These are phyloP conservation scores for Cochlearius cochlearius DNA, from an alignment of 2,113 vertebrate genomes.

Conservation along the genomic window DNA sequence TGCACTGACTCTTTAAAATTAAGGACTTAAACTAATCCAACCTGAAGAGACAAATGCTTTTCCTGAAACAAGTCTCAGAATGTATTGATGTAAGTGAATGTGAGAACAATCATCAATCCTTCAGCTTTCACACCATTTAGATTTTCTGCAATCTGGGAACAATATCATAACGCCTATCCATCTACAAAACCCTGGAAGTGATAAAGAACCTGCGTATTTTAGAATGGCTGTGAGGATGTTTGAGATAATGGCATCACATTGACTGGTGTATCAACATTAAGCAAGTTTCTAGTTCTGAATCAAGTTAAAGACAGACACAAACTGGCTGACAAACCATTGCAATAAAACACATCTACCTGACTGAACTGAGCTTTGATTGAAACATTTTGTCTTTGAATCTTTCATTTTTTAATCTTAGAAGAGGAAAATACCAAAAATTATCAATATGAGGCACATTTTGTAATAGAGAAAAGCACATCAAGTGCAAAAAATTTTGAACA, in stretches of 20 bases:
- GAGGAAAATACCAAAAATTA: not conserved
- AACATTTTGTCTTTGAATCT: not conserved
- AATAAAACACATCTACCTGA: not conserved
- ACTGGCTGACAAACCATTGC: not conserved
- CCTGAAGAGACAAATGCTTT: not conserved
- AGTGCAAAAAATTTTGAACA: not conserved
- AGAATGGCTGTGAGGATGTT: not conserved
- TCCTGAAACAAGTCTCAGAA: not conserved
- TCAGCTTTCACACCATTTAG: not conserved
- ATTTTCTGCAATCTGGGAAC: not conserved
- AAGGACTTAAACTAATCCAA: not conserved
- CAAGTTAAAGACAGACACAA: not conserved
- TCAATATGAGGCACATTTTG: not conserved
- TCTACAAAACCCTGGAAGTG: not conserved
- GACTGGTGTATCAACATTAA: not conserved
- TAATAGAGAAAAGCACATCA: not conserved
- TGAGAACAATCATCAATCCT: not conserved
- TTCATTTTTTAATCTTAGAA: not conserved
- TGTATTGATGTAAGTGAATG: not conserved
- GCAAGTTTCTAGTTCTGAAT: not conserved
- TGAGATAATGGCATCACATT: not conserved
- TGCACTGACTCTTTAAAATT: not conserved
- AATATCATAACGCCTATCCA: not conserved
- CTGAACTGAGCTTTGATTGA: not conserved
- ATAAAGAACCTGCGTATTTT: not conserved